Percentiles rank a stretch among this genome's conserved stretches.
These are phyloP conservation scores for Dastarcus helophoroides DNA, from an alignment of 2,888 invertebrate genomes.

Conservation along the genomic window DNA sequence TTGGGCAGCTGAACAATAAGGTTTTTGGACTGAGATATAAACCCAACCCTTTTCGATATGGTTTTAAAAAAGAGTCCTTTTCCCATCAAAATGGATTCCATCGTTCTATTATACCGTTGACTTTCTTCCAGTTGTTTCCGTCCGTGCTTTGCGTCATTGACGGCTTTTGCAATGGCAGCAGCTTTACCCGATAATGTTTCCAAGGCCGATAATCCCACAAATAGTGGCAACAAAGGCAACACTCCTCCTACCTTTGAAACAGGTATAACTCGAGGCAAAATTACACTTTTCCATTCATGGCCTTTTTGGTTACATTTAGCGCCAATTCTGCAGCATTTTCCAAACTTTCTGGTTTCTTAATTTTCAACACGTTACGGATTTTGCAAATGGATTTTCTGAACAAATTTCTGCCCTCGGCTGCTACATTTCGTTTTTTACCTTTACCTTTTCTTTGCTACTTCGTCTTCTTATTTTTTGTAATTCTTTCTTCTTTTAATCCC, in stretches of 20 bases:
- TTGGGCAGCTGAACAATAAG: constrained; percentile 17
- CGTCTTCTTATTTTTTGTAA: constrained; percentile 8
- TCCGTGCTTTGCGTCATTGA: no score
- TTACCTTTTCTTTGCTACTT: not conserved
- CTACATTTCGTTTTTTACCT: constrained; percentile 1
- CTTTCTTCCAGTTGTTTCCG: no score
- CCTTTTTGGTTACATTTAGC: constrained; percentile 10
- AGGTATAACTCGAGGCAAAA: constrained; percentile 20
- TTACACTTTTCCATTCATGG: constrained; percentile 8
- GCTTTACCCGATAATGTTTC: no score
- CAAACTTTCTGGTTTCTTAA: constrained; percentile 9
- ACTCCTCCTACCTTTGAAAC: no score
- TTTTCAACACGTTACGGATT: constrained; percentile 5
- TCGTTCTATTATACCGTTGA: no score
- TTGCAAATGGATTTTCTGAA: constrained; percentile 5
- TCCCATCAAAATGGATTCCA: constrained; percentile 29
- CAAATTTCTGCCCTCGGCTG: constrained; percentile 3
- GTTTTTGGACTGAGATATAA: constrained; percentile 14
- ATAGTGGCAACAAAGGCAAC: no score
- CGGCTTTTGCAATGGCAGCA: no score
- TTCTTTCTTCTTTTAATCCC: constrained; percentile 14
- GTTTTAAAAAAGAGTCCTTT: constrained; percentile 26
- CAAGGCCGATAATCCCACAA: no score
- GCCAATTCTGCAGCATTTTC: constrained; percentile 15
- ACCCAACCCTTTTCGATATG: constrained; percentile 18